phyloP scores from a whole-genome alignment of 2,797 vertebrate genomes.

The Gymnoscopelus braueri region DNA sequence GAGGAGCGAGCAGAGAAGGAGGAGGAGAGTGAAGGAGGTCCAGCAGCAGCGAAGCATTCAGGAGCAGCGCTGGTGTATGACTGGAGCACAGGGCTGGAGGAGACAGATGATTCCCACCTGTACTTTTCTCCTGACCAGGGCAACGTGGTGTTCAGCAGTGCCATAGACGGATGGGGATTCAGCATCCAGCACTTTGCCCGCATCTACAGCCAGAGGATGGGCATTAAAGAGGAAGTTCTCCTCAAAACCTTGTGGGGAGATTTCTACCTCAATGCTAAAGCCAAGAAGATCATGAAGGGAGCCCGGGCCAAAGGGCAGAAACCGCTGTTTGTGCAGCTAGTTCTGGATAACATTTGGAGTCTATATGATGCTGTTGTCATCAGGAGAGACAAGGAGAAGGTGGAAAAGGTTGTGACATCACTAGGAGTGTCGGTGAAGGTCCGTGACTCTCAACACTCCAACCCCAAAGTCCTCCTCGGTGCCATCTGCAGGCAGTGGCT shows the following conservation, averaged over 20 bases:
- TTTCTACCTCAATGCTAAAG: slow-evolving; percentile 92
- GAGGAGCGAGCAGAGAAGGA: slow-evolving; percentile 92
- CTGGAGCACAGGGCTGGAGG: slow-evolving; percentile 93
- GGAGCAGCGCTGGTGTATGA: slow-evolving; percentile 88
- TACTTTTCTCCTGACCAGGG: slow-evolving; percentile 97
- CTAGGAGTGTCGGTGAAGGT: slow-evolving; percentile 87
- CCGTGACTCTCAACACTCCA: slow-evolving; percentile 89
- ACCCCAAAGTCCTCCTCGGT: slow-evolving; percentile 92
- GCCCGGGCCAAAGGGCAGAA: slow-evolving; percentile 98
- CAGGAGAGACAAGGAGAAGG: slow-evolving; percentile 93
- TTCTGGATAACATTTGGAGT: slow-evolving; percentile 97
- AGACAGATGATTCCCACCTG: slow-evolving; percentile 91
- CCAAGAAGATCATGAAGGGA: slow-evolving; percentile 95
- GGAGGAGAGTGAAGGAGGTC: slow-evolving; percentile 62
- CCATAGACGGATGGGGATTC: slow-evolving; percentile 94
- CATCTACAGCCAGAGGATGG: slow-evolving; percentile 93
- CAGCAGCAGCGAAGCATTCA: slow-evolving; percentile 11
- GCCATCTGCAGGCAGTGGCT: slow-evolving; percentile 97
- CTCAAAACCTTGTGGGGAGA: slow-evolving; percentile 97
- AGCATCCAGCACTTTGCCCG: slow-evolving; percentile 93
- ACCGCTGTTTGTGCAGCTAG: slow-evolving; percentile 93
- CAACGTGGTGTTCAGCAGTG: slow-evolving; percentile 94
- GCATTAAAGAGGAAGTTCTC: slow-evolving; percentile 86
- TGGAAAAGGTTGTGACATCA: slow-evolving; percentile 92
- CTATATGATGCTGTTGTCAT: slow-evolving; percentile 92